Evolutionary conservation across 2,888 invertebrate genomes (phyloP).

Genomic region (Papilio gigon): DNA sequence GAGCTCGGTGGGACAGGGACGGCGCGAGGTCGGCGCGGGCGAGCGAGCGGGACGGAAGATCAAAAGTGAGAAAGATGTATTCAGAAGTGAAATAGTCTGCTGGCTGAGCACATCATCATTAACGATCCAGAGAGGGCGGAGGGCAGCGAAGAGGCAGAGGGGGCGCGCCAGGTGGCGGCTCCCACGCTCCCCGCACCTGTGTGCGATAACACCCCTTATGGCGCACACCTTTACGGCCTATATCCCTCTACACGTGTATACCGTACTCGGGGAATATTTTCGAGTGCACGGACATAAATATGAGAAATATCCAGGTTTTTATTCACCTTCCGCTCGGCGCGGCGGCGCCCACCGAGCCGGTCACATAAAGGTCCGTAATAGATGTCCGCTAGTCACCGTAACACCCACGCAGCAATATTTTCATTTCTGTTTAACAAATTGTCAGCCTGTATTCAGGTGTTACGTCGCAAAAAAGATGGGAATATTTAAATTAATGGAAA

Average conservation of each 20-base stretch:
- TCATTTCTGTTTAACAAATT: slow-evolving; percentile 32
- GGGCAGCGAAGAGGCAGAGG: slow-evolving; percentile 83
- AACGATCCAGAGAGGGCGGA: slow-evolving; percentile 86
- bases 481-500: not conserved
- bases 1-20: slow-evolving; percentile 68
- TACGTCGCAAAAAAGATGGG: not conserved
- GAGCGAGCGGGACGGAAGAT: slow-evolving; percentile 68
- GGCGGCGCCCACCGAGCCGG: slow-evolving; percentile 54
- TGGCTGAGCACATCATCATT: slow-evolving; percentile 90
- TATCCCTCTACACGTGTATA: slow-evolving; percentile 60
- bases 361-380: slow-evolving; percentile 71
- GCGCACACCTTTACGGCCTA: slow-evolving; percentile 60
- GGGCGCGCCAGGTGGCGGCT: slow-evolving; percentile 82
- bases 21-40: slow-evolving; percentile 55
- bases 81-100: slow-evolving; percentile 88
- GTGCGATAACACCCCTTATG: slow-evolving; percentile 74
- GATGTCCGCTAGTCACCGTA: slow-evolving; percentile 62
- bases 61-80: slow-evolving; percentile 84
- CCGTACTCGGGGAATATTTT: slow-evolving; percentile 76
- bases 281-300: slow-evolving; percentile 80
- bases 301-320: slow-evolving; percentile 81
- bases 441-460: slow-evolving; percentile 33
- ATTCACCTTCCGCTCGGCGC: slow-evolving; percentile 65
- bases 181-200: slow-evolving; percentile 80
- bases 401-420: slow-evolving; percentile 66